Conservation (phyloP, 2,113 vertebrate species). For the Illadopsis cleaveri region DNA sequence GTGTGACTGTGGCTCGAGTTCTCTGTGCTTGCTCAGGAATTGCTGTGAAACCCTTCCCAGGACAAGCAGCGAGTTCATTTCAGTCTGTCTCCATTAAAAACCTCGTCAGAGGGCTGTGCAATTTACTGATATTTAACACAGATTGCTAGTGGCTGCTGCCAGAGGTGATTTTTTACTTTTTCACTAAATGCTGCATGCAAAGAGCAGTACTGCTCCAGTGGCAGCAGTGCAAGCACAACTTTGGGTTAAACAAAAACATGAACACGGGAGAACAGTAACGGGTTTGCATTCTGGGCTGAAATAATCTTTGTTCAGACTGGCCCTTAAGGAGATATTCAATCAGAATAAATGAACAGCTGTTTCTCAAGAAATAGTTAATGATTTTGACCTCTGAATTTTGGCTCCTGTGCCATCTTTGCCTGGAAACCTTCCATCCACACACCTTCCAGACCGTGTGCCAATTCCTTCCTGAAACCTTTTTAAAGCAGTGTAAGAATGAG, state of each 20-base stretch:
- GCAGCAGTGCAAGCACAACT: not conserved
- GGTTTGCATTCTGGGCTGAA: not conserved
- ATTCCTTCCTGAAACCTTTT: not conserved
- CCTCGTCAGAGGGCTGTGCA: not conserved
- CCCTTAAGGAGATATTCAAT: slow-evolving; percentile 9
- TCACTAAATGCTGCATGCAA: not conserved
- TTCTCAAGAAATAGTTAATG: slow-evolving; percentile 40
- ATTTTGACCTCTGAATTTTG: slow-evolving; percentile 56
- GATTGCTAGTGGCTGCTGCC: not conserved
- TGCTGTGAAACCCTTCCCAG: not conserved
- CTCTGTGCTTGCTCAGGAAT: not conserved
- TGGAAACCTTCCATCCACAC: slow-evolving; percentile 28
- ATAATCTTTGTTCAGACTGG: not conserved
- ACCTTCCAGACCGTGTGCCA: not conserved
- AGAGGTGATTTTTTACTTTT: not conserved
- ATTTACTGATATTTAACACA: too few relatives aligned
- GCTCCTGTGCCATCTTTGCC: not conserved
- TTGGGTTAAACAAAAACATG: not conserved
- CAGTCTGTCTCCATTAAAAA: not conserved
- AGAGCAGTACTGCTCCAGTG: not conserved
- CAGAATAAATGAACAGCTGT: slow-evolving; percentile 4
- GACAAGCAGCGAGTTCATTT: not conserved
- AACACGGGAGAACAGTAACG: accelerated
- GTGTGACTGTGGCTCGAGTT: not conserved
- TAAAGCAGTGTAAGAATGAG: not conserved